These are phyloP conservation scores for Lophura nycthemera DNA, from an alignment of 2,113 vertebrate genomes.

Conservation along the genomic window DNA sequence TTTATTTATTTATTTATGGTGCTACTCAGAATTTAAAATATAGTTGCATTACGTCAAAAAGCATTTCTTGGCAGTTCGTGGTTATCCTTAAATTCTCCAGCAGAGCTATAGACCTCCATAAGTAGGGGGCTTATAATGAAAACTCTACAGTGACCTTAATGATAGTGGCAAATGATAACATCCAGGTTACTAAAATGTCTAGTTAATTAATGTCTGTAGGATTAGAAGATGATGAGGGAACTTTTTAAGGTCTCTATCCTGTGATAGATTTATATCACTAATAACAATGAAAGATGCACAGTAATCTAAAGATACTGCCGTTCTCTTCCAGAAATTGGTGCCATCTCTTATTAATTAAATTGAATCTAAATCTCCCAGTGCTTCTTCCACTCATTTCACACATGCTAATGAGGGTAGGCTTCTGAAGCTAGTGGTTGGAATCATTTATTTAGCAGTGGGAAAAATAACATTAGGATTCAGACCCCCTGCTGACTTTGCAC, in stretches of 20 bases:
- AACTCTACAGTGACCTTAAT: background rate
- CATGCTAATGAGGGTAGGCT: constrained; percentile 74
- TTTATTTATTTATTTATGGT: background rate
- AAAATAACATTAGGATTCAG: constrained; percentile 68
- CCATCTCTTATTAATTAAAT: constrained; percentile 74
- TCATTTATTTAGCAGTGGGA: constrained; percentile 73
- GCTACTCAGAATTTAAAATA: background rate
- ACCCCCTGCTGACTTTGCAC: constrained; percentile 71
- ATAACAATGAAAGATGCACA: constrained; percentile 53
- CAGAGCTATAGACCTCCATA: background rate
- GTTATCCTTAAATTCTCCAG: background rate
- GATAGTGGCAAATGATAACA: constrained; percentile 23
- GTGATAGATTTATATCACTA: constrained; percentile 62
- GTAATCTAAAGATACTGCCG: constrained; percentile 40
- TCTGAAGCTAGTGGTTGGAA: constrained; percentile 50
- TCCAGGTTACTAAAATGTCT: constrained; percentile 21
- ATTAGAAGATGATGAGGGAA: constrained; percentile 47
- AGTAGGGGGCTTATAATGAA: constrained; percentile 1
- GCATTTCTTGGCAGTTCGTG: background rate
- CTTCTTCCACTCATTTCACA: constrained; percentile 68
- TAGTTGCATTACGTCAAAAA: background rate
- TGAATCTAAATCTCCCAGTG: constrained; percentile 69
- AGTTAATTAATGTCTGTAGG: constrained; percentile 54
- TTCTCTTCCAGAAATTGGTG: constrained; percentile 50
- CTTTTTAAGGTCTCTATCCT: constrained; percentile 32